phyloP scores from a whole-genome alignment of 1,140 invertebrate species.

The Bombus pyrosoma region DNA sequence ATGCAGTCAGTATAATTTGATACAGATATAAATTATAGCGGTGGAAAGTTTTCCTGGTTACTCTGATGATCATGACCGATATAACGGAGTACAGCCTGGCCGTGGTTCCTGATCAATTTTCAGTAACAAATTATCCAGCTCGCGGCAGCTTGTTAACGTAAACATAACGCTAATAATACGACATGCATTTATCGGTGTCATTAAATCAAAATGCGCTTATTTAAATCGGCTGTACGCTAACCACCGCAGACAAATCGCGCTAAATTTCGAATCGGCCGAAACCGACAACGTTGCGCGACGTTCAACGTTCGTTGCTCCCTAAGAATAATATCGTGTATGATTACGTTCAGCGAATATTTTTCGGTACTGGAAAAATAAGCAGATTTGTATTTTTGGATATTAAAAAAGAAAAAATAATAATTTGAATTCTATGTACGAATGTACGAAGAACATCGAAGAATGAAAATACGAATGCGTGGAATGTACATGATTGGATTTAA shows the following conservation, averaged over 20 bases:
- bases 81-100: background rate
- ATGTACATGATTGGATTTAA: no score
- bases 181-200: slow-evolving; percentile 41
- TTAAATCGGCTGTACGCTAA: slow-evolving; percentile 28
- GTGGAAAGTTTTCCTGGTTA: slow-evolving; percentile 7
- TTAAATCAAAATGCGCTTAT: slow-evolving; percentile 52
- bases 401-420: background rate
- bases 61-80: background rate
- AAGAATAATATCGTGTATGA: background rate
- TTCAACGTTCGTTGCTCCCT: no score
- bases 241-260: slow-evolving; percentile 45
- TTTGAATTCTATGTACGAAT: no score
- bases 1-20: background rate
- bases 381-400: background rate
- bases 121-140: slow-evolving; percentile 31
- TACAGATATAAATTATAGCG: background rate
- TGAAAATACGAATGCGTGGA: no score
- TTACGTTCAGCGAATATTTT: slow-evolving; percentile 2
- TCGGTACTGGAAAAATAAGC: no score
- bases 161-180: slow-evolving; percentile 35
- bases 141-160: slow-evolving; percentile 21
- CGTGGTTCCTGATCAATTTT: slow-evolving; percentile 21
- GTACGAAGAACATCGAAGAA: no score
- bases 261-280: slow-evolving; percentile 30
- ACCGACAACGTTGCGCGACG: background rate